These are phyloP conservation scores for Takifugu rubripes DNA, from an alignment of 2,797 vertebrate genomes.

Conservation along the genomic window DNA sequence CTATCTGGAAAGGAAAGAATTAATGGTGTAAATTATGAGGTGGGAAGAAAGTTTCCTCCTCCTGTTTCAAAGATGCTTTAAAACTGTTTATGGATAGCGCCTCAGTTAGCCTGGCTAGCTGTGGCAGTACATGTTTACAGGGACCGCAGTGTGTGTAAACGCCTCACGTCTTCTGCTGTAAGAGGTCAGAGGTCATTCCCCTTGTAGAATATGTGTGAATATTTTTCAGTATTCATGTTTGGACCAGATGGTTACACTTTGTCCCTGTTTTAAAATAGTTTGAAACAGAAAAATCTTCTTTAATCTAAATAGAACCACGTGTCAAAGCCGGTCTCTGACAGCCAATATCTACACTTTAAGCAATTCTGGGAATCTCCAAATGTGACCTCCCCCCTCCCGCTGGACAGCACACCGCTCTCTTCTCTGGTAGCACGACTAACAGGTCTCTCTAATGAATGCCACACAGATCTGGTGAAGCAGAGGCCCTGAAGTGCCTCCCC, in stretches of 20 bases:
- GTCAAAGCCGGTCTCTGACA: no score
- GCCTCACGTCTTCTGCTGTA: slow-evolving; percentile 19
- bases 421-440: slow-evolving; percentile 12
- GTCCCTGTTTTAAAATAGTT: no score
- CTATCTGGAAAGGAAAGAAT: slow-evolving; percentile 16
- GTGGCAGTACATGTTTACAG: not conserved
- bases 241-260: no score
- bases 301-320: no score
- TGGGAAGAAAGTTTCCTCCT: slow-evolving; percentile 3
- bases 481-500: slow-evolving; percentile 30
- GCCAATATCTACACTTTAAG: no score
- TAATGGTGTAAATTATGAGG: slow-evolving; percentile 17
- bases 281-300: no score
- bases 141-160: slow-evolving; percentile 1
- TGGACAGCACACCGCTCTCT: not conserved
- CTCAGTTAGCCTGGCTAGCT: slow-evolving; percentile 9
- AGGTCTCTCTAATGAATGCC: slow-evolving; percentile 13
- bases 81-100: slow-evolving; percentile 1
- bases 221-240: no score
- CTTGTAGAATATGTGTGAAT: slow-evolving; percentile 22
- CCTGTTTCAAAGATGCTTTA: not conserved
- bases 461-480: slow-evolving; percentile 41
- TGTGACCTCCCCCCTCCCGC: not conserved
- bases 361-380: not conserved
- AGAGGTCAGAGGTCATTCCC: slow-evolving; percentile 24